Conservation (phyloP, 2,797 vertebrate genomes). For the Notolepis coatsorum region DNA sequence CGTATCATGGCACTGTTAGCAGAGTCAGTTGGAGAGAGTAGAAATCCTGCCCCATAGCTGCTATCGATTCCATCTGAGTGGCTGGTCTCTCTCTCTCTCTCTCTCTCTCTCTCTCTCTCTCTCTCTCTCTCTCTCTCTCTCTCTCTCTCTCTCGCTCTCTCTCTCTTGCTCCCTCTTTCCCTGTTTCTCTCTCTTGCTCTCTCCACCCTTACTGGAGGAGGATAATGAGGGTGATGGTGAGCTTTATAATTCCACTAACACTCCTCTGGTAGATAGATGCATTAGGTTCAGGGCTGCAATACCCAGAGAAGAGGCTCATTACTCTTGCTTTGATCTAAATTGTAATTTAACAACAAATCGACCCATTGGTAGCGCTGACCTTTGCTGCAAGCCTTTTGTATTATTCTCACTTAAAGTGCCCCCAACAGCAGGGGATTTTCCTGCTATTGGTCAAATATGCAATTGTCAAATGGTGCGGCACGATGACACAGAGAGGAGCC, state of each 20-base stretch:
- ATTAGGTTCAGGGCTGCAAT: slow-evolving; percentile 51
- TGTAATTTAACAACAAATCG: slow-evolving; percentile 77
- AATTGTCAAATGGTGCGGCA: slow-evolving; percentile 32
- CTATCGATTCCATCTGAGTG: slow-evolving; percentile 68
- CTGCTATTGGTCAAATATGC: slow-evolving; percentile 36
- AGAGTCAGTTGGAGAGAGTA: slow-evolving; percentile 42
- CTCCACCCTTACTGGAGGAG: slow-evolving; percentile 50
- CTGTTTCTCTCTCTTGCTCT: too few species aligned
- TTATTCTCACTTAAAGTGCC: slow-evolving; percentile 60
- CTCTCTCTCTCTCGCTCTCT: too few species aligned
- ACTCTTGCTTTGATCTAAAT: slow-evolving; percentile 76
- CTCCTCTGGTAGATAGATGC: slow-evolving; percentile 59
- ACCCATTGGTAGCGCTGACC: slow-evolving; percentile 65
- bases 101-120: neutral
- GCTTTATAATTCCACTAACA: slow-evolving; percentile 60
- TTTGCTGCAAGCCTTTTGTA: slow-evolving; percentile 63
- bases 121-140: too few species aligned
- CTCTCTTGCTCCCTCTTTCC: too few species aligned
- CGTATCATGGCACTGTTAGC: slow-evolving; percentile 21
- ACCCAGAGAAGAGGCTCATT: slow-evolving; percentile 68
- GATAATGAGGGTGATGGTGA: slow-evolving; percentile 65
- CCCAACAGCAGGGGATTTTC: slow-evolving; percentile 24
- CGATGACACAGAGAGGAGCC: neutral
- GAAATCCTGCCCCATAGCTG: slow-evolving; percentile 56
- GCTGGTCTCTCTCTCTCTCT: slow-evolving; percentile 48